Conservation (phyloP, 1,140 invertebrate genomes). For the Wasmannia auropunctata region DNA sequence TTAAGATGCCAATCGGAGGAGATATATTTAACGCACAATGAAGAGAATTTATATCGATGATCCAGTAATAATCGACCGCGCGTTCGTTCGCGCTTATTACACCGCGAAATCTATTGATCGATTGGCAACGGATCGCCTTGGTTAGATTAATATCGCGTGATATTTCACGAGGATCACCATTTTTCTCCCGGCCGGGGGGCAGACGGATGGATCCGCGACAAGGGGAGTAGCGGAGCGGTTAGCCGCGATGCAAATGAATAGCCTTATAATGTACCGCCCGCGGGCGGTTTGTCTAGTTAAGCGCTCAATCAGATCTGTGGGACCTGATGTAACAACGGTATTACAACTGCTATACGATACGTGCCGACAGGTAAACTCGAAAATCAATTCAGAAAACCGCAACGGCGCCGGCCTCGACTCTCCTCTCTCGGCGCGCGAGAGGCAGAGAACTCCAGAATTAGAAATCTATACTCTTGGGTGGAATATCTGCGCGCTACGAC, state of each 20-base stretch:
- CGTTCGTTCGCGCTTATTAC: constrained; percentile 25
- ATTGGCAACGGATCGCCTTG: neutral
- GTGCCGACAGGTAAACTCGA: constrained; percentile 38
- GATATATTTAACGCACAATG: constrained; percentile 49
- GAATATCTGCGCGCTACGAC: too few species aligned
- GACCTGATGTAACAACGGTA: constrained; percentile 44
- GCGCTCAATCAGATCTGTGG: constrained; percentile 42
- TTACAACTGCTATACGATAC: constrained; percentile 45
- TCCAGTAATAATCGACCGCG: constrained; percentile 61
- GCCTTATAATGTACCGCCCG: constrained; percentile 51
- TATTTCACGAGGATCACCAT: constrained; percentile 44
- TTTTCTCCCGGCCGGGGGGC: constrained; percentile 29
- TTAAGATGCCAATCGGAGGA: constrained; percentile 40
- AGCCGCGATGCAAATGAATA: constrained; percentile 52
- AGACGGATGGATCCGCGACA: constrained; percentile 29
- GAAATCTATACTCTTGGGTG: constrained; percentile 10
- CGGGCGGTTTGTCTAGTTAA: constrained; percentile 57
- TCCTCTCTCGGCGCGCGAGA: too few species aligned
- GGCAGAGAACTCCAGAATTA: neutral
- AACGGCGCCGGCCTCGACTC: neutral
- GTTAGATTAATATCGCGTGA: constrained; percentile 53
- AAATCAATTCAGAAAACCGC: constrained; percentile 50
- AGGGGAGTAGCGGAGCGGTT: constrained; percentile 42
- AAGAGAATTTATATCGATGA: constrained; percentile 56
- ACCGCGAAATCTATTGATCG: constrained; percentile 26